Conservation (phyloP, 2,888 invertebrate species). For the Scrobipalpa costella region DNA sequence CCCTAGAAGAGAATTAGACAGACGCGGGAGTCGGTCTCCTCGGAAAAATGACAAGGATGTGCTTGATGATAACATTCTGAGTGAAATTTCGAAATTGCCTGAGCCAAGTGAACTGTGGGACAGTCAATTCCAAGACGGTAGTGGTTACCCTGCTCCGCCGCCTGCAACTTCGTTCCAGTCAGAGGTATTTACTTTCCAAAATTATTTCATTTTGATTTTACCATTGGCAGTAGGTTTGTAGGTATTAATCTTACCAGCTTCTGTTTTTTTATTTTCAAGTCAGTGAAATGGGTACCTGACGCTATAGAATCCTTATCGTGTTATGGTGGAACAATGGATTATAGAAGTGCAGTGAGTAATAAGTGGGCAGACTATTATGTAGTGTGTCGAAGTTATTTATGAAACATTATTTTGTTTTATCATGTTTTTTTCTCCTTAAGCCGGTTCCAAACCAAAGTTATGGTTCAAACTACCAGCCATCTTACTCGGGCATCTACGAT, state of each 20-base stretch:
- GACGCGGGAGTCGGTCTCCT: constrained; percentile 62
- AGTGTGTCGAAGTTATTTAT: not conserved
- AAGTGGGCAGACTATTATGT: constrained; percentile 11
- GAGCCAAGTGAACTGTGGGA: constrained; percentile 75
- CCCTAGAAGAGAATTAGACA: constrained; percentile 42
- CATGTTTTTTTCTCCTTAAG: constrained; percentile 28
- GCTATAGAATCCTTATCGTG: not conserved
- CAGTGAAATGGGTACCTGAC: constrained; percentile 19
- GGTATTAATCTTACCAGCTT: constrained; percentile 10
- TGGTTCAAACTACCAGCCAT: constrained; percentile 52
- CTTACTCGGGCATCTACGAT: constrained; percentile 67
- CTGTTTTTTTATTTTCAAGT: constrained; percentile 16
- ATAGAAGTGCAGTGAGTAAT: constrained; percentile 21
- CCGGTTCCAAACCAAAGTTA: constrained; percentile 43
- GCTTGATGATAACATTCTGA: constrained; percentile 69
- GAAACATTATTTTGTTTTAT: not conserved
- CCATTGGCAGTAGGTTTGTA: not conserved
- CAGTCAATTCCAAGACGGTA: constrained; percentile 60
- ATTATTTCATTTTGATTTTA: not conserved
- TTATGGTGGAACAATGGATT: constrained; percentile 22
- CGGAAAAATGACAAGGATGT: constrained; percentile 64
- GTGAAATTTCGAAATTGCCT: constrained; percentile 69
- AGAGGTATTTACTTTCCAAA: constrained; percentile 46
- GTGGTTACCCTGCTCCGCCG: constrained; percentile 38
- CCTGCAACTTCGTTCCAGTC: constrained; percentile 44